Evolutionary conservation across 2,888 invertebrate genomes (phyloP), one percentile per base, ranked within the genome.

Genomic region (Drosophila multiciliata): DNA sequence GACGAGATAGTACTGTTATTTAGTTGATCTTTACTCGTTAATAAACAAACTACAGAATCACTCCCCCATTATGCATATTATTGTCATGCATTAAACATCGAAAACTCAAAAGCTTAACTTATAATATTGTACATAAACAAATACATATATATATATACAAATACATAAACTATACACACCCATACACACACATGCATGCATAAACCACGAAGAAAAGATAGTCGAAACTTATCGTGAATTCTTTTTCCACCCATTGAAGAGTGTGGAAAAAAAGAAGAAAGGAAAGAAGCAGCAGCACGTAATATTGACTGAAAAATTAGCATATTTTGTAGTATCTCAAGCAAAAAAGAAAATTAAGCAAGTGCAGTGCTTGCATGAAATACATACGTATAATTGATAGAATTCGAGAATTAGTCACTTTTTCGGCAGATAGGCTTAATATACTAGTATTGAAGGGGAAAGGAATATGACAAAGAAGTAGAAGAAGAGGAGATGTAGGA

Each of bases 241-340:
- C 15, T 35, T 52, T 32, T 57, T 53, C 42, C 42, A 72, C 59
- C 36, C 38, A 48, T 48, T 26, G 23, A 53, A 38, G 29, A 50
- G 38, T 29, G 45, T 57, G 53, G 36, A 55, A 33, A 59, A 58
- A 8, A 17, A 52, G 11, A 40, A 35, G 59, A 29, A 49, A 52
- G 42, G 64, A 42, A 29, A 35, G 57, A 62, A 53, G 23, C 12
- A 62, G 9, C 33, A 32, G 50, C 73, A 68, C 82, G 55, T 85
- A 83, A 88, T 88, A 86, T 79, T 90, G 84, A 85, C 84, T 85
- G 84, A 85, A 85, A 74, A 62, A 75, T 73, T 88, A 85, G 90
- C 73, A 69, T 84, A 78, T 76, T 80, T 69, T 85, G 71, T 82
- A 77, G 87, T 67, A 73, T 70, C 57, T 73, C 52, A 40, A 57